These are phyloP conservation scores for Ptilonorhynchus violaceus DNA, from an alignment of 2,113 vertebrate genomes.

Conservation along the genomic window DNA sequence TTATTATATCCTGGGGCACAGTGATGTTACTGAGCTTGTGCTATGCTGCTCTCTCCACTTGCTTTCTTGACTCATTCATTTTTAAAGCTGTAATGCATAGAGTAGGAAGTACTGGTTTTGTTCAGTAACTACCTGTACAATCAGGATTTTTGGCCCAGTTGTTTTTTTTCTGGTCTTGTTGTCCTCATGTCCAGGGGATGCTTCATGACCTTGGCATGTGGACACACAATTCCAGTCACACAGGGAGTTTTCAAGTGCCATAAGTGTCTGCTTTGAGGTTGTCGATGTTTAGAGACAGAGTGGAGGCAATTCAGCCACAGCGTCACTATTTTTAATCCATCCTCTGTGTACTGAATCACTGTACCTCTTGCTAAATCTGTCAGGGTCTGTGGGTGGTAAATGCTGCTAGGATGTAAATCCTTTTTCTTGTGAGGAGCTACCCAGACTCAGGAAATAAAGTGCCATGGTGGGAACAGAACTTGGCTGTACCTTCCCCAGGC, in stretches of 20 bases:
- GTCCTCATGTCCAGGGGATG: background rate
- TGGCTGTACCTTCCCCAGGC: background rate
- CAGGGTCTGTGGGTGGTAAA: constrained; percentile 59
- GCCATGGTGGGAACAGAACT: background rate
- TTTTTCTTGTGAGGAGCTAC: constrained; percentile 20
- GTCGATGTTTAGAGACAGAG: background rate
- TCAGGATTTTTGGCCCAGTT: background rate
- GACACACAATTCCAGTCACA: background rate
- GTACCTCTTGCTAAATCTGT: constrained; percentile 62
- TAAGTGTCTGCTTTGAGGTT: background rate
- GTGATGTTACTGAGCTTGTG: background rate
- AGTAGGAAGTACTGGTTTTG: background rate
- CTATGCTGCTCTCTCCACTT: background rate
- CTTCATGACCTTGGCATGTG: background rate
- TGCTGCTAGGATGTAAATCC: constrained; percentile 23
- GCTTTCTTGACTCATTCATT: background rate
- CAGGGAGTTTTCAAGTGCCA: background rate
- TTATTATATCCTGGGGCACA: background rate
- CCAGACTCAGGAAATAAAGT: background rate
- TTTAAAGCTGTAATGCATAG: background rate
- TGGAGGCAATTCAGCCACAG: constrained; percentile 15
- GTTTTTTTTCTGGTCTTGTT: background rate
- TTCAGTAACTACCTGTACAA: background rate
- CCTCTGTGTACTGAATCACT: constrained; percentile 65
- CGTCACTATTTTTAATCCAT: constrained; percentile 68